Evolutionary conservation across 2,888 invertebrate species (phyloP).

Genomic region (Aphrophora alni): DNA sequence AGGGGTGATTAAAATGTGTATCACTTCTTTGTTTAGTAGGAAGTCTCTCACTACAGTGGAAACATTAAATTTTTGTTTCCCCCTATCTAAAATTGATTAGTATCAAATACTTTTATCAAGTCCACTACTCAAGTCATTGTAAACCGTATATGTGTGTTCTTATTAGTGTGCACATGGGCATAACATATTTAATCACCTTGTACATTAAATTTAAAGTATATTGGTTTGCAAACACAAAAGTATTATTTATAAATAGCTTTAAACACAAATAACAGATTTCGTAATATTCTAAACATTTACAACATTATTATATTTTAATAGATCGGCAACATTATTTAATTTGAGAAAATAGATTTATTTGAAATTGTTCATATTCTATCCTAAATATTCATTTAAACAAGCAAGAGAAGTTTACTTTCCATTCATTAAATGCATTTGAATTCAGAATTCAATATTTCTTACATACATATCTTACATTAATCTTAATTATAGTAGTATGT

Average conservation of each 20-base stretch:
- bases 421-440: constrained; percentile 12
- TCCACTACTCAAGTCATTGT: too few relatives aligned
- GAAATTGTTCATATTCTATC: background rate
- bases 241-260: background rate
- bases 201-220: too few relatives aligned
- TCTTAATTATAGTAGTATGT: constrained; percentile 28
- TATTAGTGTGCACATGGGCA: too few relatives aligned
- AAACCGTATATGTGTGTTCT: too few relatives aligned
- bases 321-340: background rate
- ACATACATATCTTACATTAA: constrained; percentile 30
- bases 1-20: too few relatives aligned
- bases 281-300: background rate
- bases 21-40: too few relatives aligned
- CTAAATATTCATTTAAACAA: background rate
- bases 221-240: background rate
- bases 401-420: background rate
- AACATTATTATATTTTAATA: background rate
- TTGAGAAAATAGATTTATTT: constrained; percentile 37
- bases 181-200: too few relatives aligned
- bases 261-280: background rate
- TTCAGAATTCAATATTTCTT: constrained; percentile 14
- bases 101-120: too few relatives aligned
- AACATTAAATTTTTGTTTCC: too few relatives aligned
- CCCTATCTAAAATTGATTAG: too few relatives aligned
- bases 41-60: too few relatives aligned